These are phyloP conservation scores for Nesoenas mayeri DNA, from an alignment of 2,113 vertebrate species.

Conservation along the genomic window DNA sequence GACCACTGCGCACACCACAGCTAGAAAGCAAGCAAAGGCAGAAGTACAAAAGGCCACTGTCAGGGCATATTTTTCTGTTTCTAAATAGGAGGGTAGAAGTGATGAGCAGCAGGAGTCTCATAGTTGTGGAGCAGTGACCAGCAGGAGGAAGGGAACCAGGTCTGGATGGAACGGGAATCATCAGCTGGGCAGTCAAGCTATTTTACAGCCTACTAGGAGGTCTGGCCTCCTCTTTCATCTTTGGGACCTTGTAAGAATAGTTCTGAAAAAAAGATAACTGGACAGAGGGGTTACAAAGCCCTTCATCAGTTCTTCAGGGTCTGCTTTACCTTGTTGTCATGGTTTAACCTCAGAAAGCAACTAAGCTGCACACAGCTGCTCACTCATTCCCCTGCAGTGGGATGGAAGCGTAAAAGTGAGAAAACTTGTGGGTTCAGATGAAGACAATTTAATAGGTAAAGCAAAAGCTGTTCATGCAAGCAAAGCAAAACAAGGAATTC, in stretches of 20 bases:
- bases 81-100: not conserved
- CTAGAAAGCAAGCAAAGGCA: constrained; percentile 19
- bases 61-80: constrained; percentile 23
- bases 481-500: too few species aligned
- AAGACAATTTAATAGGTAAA: too few species aligned
- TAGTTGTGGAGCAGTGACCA: not conserved
- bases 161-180: not conserved
- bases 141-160: constrained; percentile 22
- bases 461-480: too few species aligned
- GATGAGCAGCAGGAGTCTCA: constrained; percentile 39
- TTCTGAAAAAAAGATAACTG: not conserved
- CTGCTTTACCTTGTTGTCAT: not conserved
- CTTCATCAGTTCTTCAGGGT: not conserved
- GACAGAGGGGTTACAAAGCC: constrained; percentile 37
- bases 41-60: constrained; percentile 15
- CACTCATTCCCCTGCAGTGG: too few species aligned
- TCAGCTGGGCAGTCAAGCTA: not conserved
- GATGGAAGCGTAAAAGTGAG: too few species aligned
- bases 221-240: constrained; percentile 10
- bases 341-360: too few species aligned
- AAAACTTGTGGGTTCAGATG: too few species aligned
- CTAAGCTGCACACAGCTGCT: too few species aligned
- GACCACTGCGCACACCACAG: not conserved
- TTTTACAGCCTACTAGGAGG: not conserved
- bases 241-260: constrained; percentile 28